Evolutionary conservation across 2,797 vertebrate genomes (phyloP).

Genomic region (Erethizon dorsatum): DNA sequence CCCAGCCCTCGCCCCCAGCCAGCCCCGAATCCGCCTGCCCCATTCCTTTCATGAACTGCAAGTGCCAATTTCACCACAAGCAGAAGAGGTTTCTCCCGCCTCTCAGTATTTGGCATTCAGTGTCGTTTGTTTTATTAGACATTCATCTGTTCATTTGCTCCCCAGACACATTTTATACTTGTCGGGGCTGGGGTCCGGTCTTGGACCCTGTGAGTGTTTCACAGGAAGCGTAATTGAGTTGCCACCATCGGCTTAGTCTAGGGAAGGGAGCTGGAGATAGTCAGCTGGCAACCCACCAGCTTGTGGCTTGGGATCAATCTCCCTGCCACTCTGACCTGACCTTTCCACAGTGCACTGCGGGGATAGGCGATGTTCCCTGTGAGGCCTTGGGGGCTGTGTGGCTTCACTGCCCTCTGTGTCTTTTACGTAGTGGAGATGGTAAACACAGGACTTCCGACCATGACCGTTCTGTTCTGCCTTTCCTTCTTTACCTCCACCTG

Average conservation of each 20-base stretch:
- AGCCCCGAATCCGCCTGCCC: neutral
- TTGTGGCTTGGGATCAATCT: neutral
- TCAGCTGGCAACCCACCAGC: neutral
- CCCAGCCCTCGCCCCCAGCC: neutral
- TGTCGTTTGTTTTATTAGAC: neutral
- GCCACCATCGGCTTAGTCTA: neutral
- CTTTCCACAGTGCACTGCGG: neutral
- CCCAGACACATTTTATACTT: neutral
- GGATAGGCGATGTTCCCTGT: accelerated
- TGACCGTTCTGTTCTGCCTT: neutral
- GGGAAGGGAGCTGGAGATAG: neutral
- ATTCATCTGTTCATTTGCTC: neutral
- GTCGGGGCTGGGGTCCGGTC: neutral
- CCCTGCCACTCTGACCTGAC: accelerated
- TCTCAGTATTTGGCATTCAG: neutral
- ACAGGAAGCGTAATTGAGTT: neutral
- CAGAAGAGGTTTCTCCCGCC: neutral
- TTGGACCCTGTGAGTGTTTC: too few species aligned
- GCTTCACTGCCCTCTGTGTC: neutral
- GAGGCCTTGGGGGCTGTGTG: neutral
- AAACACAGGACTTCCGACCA: neutral
- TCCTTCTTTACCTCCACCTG: neutral
- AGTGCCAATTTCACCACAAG: neutral
- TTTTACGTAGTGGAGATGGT: accelerated
- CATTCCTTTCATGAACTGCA: neutral